Conservation (phyloP, 2,888 invertebrate genomes). For the Plusia festucae region DNA sequence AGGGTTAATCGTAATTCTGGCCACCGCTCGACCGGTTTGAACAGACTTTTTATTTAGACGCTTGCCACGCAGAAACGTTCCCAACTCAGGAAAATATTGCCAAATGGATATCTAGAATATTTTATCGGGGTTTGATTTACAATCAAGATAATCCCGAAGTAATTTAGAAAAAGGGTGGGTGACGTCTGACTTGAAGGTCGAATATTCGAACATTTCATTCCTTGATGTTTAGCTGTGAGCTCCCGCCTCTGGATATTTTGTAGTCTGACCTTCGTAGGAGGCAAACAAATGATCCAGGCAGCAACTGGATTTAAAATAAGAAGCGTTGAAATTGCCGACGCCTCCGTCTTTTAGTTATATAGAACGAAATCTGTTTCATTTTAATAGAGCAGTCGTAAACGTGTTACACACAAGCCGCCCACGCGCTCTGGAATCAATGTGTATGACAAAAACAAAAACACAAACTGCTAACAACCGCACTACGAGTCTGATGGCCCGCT, state of each 20-base stretch:
- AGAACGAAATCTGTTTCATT: constrained; percentile 61
- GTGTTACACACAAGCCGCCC: constrained; percentile 67
- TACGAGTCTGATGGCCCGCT: constrained; percentile 46
- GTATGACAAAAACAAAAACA: constrained; percentile 48
- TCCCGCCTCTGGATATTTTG: constrained; percentile 71
- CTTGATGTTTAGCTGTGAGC: constrained; percentile 64
- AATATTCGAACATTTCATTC: constrained; percentile 63
- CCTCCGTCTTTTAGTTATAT: constrained; percentile 62
- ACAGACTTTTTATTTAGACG: constrained; percentile 71
- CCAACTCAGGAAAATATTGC: constrained; percentile 65
- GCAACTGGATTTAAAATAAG: constrained; percentile 64
- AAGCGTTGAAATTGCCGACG: constrained; percentile 66
- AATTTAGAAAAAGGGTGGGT: constrained; percentile 63
- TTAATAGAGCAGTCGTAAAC: constrained; percentile 60
- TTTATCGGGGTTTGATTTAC: constrained; percentile 55
- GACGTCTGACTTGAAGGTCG: constrained; percentile 61
- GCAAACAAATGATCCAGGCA: constrained; percentile 57
- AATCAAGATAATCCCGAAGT: constrained; percentile 42
- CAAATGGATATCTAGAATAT: constrained; percentile 62
- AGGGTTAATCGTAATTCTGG: constrained; percentile 83
- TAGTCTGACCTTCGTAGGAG: constrained; percentile 68
- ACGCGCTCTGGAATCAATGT: constrained; percentile 55
- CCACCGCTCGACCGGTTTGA: constrained; percentile 80
- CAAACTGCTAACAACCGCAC: constrained; percentile 43
- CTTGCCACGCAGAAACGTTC: constrained; percentile 67